Base-by-base conservation (phyloP, 2,113 vertebrate species). In the Oxyruncus cristatus region DNA sequence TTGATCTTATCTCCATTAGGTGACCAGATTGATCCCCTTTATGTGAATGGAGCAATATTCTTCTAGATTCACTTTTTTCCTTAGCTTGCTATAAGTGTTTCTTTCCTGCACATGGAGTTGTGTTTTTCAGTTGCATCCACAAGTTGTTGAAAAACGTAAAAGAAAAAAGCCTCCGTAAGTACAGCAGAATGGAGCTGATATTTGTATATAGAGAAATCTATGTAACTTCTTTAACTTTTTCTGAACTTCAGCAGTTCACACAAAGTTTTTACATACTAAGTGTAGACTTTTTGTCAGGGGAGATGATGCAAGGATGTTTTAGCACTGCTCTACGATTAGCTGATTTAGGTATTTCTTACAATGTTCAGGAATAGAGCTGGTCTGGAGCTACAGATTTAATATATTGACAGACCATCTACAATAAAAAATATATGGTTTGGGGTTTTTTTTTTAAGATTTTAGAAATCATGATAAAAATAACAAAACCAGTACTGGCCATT, bases 371-470 rank as follows among this genome's bases (percentile, higher is more conserved):
- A 56, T 18, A 90, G 27, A 92, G 30, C 7, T 65, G 27, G 17
- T 80, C 44, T 84, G 30, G 11, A 85, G 26, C 32, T 73, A 39
- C 9, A 84, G 5, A 73, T 46, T 49, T 55, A 65, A 52, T 52
- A 56, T 30, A 74, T 3, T 65, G 18, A 65, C 28, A 62, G 32
- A 46, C 35, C 8, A 37, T 4, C 65, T 82, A 46, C 0, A 82
- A 24, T 33, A 50, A 53, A 67, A 79, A 59, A 50, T 6, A n/a
- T 47, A 2, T 0, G 1, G 3, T 41, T 56, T 76, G 4, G 0
- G 1, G 3, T 33, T 49, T 30, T 22, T 53, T 30, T 22, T 56
- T 67, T 10, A 20, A 73, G 33, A 55, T 14, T 82, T 24, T 30
- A 74, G n/a, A 42, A 24, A 82, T 35, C 12, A n/a, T 52, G 18